These are phyloP conservation scores for Thelaira solivaga DNA, from an alignment of 2,888 invertebrate genomes.

Conservation along the genomic window DNA sequence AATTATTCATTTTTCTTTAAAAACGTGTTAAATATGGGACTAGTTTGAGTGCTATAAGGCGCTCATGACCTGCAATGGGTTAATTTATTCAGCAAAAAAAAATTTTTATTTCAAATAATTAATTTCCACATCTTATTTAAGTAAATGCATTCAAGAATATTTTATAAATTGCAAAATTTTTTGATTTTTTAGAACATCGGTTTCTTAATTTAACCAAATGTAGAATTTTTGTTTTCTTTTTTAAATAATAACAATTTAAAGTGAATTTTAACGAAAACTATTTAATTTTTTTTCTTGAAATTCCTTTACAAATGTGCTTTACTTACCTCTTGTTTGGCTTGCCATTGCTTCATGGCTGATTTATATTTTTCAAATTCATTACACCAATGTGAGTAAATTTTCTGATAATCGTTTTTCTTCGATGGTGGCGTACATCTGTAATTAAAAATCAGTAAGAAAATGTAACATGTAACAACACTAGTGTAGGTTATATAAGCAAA, in stretches of 20 bases:
- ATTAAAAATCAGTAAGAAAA: slow-evolving; percentile 51
- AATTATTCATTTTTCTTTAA: too few species aligned
- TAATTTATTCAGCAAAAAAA: too few species aligned
- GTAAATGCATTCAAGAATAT: too few species aligned
- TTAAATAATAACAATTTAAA: not conserved
- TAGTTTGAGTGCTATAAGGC: too few species aligned
- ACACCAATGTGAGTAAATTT: slow-evolving; percentile 98
- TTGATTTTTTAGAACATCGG: too few species aligned
- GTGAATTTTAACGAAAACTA: not conserved
- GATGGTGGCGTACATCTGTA: slow-evolving; percentile 89
- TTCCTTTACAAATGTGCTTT: not conserved
- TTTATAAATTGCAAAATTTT: too few species aligned
- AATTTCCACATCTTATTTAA: too few species aligned
- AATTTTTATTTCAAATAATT: too few species aligned
- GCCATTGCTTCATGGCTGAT: slow-evolving; percentile 96
- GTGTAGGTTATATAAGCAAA: not conserved
- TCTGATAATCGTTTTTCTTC: slow-evolving; percentile 93
- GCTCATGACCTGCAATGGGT: too few species aligned
- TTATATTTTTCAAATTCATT: slow-evolving; percentile 98
- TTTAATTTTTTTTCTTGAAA: slow-evolving; percentile 17
- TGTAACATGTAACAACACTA: slow-evolving; percentile 1
- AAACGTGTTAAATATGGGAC: too few species aligned
- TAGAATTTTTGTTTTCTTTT: not conserved
- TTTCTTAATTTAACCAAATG: too few species aligned
- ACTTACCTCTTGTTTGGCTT: slow-evolving; percentile 92